These are phyloP conservation scores for Acronicta aceris DNA, from an alignment of 2,888 invertebrate species.

Conservation along the genomic window DNA sequence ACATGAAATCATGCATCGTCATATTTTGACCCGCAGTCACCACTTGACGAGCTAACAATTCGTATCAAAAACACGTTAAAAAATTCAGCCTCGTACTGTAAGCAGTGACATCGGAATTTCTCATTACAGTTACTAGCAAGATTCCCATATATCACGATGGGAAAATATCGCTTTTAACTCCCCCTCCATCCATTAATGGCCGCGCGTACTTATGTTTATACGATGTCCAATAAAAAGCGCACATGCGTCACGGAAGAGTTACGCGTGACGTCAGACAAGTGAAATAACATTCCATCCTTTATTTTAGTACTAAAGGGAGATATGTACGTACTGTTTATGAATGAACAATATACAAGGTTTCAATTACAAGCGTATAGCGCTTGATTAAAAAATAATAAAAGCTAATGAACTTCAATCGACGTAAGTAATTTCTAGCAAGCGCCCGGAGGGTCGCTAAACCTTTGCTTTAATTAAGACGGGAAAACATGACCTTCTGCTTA, in stretches of 20 bases:
- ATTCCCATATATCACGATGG: constrained; percentile 85
- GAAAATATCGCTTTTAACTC: constrained; percentile 85
- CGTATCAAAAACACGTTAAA: constrained; percentile 63
- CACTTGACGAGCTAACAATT: constrained; percentile 58
- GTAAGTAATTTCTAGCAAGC: constrained; percentile 66
- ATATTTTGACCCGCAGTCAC: constrained; percentile 45
- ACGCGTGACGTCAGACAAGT: constrained; percentile 48
- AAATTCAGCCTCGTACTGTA: constrained; percentile 79
- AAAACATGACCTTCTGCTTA: constrained; percentile 66
- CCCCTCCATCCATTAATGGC: constrained; percentile 79
- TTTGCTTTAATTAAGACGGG: constrained; percentile 71
- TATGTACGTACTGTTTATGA: constrained; percentile 8
- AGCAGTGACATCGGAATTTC: constrained; percentile 87
- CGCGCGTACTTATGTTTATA: constrained; percentile 67
- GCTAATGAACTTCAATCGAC: constrained; percentile 68
- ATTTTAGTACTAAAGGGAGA: constrained; percentile 25
- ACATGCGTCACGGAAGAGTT: constrained; percentile 60
- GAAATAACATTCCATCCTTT: constrained; percentile 48
- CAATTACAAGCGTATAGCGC: constrained; percentile 55
- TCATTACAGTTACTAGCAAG: constrained; percentile 84
- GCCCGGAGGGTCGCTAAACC: constrained; percentile 61
- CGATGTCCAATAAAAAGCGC: constrained; percentile 64
- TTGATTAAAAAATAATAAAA: constrained; percentile 70
- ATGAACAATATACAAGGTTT: constrained; percentile 43
- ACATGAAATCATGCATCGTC: constrained; percentile 35